Percentiles rank a stretch among this genome's conserved stretches.
phyloP scores from a whole-genome alignment of 2,113 vertebrate genomes.

The Hemiscyllium ocellatum region DNA sequence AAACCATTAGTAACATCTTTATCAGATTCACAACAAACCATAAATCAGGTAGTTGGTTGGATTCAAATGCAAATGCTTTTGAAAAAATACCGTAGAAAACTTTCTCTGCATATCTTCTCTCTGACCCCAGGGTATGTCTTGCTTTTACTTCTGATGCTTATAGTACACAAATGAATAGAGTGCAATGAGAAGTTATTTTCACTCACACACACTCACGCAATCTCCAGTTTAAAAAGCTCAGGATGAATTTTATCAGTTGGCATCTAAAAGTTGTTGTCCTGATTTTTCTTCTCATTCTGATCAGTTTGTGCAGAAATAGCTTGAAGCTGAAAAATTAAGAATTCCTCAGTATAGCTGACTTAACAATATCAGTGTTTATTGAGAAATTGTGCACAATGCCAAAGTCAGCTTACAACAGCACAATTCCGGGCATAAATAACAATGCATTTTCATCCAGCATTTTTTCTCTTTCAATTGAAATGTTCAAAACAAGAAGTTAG shows the following conservation, averaged over 20 bases:
- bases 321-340: neutral
- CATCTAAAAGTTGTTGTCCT: neutral
- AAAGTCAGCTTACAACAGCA: neutral
- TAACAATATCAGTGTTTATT: neutral
- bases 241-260: neutral
- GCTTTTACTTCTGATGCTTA: no score
- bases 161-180: no score
- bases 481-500: neutral
- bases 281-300: neutral
- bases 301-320: neutral
- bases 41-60: no score
- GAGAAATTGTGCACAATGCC: neutral
- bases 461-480: neutral
- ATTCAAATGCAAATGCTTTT: no score
- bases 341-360: neutral
- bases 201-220: neutral
- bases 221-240: neutral
- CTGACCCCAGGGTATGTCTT: no score
- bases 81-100: no score
- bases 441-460: neutral
- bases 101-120: no score
- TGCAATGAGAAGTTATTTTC: no score
- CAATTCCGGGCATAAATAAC: neutral
- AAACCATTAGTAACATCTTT: no score
- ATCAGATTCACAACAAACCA: no score